Evolutionary conservation across 2,797 vertebrate genomes (phyloP), one percentile per base, ranked within the genome.

Genomic region (Semotilus atromaculatus): DNA sequence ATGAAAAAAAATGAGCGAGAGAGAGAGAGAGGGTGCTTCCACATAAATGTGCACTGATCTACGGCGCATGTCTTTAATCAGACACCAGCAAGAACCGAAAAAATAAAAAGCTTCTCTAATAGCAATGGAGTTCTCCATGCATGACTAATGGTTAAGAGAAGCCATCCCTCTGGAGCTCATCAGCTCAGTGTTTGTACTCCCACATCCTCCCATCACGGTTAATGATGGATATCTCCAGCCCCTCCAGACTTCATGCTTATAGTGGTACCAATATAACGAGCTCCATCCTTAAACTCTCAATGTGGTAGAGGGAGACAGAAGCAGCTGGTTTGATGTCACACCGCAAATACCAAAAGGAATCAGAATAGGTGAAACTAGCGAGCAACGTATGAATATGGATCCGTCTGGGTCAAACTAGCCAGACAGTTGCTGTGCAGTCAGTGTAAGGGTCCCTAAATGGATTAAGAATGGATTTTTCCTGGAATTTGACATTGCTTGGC

Each of bases 91-190:
- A 34, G 40, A 86, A 64, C 19, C 26, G 79, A 73, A 43, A 72
- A 60, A 79, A 31, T 51, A 85, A 77, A 77, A 85, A 51, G 16
- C 26, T 68, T 45, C 68, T 77, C 70, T 67, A 77, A 81, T 86
- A 78, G 77, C 85, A 85, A 79, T 77, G 45, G 43, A 70, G 62
- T 55, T 64, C 58, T 85, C 81, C 85, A 82, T 88, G 86, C 85
- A 86, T 84, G 82, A 85, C 86, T 87, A 82, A 87, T 85, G 80
- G 82, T 81, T 85, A 86, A 89, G 88, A 78, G 77, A 85, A 84
- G 34, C 74, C 80, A 74, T 86, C 80, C 77, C 66, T 86, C 68
- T 68, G 67, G 72, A 84, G 77, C 78, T 81, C 70, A 71, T 70
- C 66, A 74, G 70, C 82, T 83, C 71, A 80, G 38, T 62, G 72